Conservation (phyloP, 1,140 invertebrate genomes). For the Caerostris extrusa region DNA sequence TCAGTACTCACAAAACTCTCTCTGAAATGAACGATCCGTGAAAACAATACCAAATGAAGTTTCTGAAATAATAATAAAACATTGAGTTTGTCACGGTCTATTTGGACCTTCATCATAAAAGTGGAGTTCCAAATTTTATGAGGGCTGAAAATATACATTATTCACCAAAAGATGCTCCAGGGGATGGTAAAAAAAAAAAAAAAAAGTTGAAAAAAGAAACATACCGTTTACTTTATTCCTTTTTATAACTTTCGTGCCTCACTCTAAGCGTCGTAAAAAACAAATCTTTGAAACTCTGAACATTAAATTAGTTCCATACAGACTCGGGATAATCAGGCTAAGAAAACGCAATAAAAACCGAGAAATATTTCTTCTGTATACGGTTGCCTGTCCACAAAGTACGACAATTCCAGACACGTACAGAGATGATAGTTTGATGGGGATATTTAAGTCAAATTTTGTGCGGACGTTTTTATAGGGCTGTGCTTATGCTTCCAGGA, state of each 20-base stretch:
- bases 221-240: conserved; percentile 35
- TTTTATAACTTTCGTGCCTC: conserved; percentile 18
- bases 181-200: not conserved
- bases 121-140: conserved; percentile 1
- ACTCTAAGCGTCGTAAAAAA: conserved; percentile 32
- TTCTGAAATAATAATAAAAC: conserved; percentile 18
- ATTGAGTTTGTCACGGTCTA: not conserved
- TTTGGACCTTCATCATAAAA: conserved; percentile 6
- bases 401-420: conserved; percentile 20
- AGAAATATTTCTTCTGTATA: not conserved
- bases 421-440: conserved; percentile 23
- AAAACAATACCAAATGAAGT: conserved; percentile 19
- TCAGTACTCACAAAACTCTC: not conserved
- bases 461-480: conserved; percentile 17
- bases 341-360: not conserved
- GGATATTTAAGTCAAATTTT: conserved; percentile 24
- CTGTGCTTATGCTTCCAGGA: not conserved
- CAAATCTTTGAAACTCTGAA: conserved; percentile 19
- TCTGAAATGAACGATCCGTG: not conserved
- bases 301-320: conserved; percentile 16
- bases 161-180: not conserved
- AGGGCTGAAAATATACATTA: conserved; percentile 21
- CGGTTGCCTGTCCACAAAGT: not conserved
- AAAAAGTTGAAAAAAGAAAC: not conserved
- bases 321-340: not conserved